Evolutionary conservation across 2,113 vertebrate species (phyloP).

Genomic region (Zosterops japonicus): DNA sequence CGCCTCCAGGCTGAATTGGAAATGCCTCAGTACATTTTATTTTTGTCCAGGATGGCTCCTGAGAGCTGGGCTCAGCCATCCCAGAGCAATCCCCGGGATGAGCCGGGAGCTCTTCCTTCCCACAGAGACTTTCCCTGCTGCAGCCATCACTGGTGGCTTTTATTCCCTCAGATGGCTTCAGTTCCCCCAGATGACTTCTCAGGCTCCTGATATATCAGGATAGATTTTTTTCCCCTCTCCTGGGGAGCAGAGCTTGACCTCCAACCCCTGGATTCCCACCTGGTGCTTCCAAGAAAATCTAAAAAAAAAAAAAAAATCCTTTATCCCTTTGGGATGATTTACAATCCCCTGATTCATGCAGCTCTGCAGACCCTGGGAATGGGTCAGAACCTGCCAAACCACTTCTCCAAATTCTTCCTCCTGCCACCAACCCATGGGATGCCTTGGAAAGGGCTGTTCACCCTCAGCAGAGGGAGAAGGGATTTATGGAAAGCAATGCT

Average conservation of each 20-base stretch:
- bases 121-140: background rate
- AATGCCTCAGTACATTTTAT: slow-evolving; percentile 54
- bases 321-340: background rate
- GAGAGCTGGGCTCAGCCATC: background rate
- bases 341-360: background rate
- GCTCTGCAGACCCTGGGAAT: background rate
- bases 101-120: background rate
- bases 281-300: background rate
- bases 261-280: background rate
- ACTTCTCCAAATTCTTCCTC: fast-evolving
- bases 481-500: background rate
- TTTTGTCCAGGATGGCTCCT: slow-evolving; percentile 18
- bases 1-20: slow-evolving; percentile 45
- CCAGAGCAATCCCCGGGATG: fast-evolving
- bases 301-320: background rate
- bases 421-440: fast-evolving
- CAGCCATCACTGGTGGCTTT: background rate
- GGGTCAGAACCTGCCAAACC: background rate
- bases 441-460: fast-evolving
- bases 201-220: background rate
- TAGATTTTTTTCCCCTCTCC: background rate
- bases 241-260: background rate
- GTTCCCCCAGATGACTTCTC: too few relatives aligned
- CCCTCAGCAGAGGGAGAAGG: background rate
- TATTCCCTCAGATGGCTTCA: too few relatives aligned